phyloP scores from a whole-genome alignment of 1,140 invertebrate species.

The Littorina saxatilis region DNA sequence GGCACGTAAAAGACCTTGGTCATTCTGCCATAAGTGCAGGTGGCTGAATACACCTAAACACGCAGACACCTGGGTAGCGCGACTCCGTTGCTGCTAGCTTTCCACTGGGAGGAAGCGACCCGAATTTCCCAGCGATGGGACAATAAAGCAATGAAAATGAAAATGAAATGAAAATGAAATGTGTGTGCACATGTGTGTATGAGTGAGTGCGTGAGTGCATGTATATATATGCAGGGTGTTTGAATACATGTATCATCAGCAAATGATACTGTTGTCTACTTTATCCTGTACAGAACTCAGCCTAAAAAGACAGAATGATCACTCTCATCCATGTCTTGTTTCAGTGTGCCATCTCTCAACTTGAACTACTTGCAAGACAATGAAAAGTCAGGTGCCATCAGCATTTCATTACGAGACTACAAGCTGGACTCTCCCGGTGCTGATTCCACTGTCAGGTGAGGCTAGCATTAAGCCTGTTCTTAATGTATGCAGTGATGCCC shows the following conservation, averaged over 20 bases:
- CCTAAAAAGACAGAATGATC: too few species aligned
- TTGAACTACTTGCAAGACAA: conserved; percentile 61
- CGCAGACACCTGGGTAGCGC: too few species aligned
- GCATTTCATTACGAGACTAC: conserved; percentile 55
- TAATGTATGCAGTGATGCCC: too few species aligned
- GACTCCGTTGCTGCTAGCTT: too few species aligned
- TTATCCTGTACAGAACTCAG: too few species aligned
- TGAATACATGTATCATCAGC: background rate
- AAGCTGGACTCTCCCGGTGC: conserved; percentile 56
- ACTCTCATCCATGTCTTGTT: too few species aligned
- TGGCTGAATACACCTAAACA: too few species aligned
- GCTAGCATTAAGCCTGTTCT: too few species aligned
- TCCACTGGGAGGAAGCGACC: too few species aligned
- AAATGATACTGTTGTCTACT: conserved; percentile 17
- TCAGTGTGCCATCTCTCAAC: conserved; percentile 64
- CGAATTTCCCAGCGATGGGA: too few species aligned
- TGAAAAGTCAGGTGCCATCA: conserved; percentile 51
- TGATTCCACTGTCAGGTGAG: conserved; percentile 63
- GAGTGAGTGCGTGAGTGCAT: background rate
- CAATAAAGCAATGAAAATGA: background rate
- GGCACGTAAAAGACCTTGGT: too few species aligned
- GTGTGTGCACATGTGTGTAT: background rate
- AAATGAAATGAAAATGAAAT: background rate
- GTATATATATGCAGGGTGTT: background rate
- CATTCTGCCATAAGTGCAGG: too few species aligned